Percentiles rank a stretch among this genome's conserved stretches.
Evolutionary conservation across 1,140 invertebrate genomes (phyloP).

Genomic region (Cherax quadricarinatus): DNA sequence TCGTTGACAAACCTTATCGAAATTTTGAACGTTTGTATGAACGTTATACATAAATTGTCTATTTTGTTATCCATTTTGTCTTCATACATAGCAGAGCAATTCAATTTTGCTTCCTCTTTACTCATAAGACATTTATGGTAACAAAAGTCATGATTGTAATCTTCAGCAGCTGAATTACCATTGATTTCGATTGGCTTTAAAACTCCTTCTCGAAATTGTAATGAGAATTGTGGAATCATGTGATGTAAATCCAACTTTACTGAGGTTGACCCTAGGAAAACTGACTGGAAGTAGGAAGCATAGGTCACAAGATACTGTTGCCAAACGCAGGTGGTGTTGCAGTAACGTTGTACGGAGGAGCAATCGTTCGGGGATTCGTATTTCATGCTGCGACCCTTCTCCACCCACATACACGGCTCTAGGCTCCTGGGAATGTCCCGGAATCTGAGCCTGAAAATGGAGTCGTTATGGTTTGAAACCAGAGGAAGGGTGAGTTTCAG

Average conservation of each 20-base stretch:
- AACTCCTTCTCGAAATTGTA: no score
- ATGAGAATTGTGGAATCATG: no score
- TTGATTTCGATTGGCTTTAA: no score
- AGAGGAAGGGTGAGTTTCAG: not conserved
- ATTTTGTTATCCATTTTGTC: no score
- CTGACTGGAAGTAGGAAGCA: not conserved
- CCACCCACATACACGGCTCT: not conserved
- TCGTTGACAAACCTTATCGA: not conserved
- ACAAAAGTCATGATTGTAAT: no score
- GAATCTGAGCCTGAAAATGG: not conserved
- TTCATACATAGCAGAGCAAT: no score
- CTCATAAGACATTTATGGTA: no score
- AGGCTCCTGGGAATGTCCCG: not conserved
- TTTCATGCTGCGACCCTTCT: not conserved
- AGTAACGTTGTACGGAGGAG: not conserved
- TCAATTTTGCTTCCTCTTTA: no score
- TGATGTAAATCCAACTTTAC: not conserved
- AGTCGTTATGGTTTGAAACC: not conserved
- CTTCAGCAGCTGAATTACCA: no score
- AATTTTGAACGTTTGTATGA: not conserved
- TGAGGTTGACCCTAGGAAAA: not conserved
- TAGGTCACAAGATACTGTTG: not conserved
- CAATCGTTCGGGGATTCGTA: slow-evolving; percentile 21
- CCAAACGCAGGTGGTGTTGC: slow-evolving; percentile 48
- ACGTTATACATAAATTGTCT: not conserved